These are phyloP conservation scores for Benthosema pterotum DNA, from an alignment of 2,797 vertebrate genomes.

Conservation along the genomic window DNA sequence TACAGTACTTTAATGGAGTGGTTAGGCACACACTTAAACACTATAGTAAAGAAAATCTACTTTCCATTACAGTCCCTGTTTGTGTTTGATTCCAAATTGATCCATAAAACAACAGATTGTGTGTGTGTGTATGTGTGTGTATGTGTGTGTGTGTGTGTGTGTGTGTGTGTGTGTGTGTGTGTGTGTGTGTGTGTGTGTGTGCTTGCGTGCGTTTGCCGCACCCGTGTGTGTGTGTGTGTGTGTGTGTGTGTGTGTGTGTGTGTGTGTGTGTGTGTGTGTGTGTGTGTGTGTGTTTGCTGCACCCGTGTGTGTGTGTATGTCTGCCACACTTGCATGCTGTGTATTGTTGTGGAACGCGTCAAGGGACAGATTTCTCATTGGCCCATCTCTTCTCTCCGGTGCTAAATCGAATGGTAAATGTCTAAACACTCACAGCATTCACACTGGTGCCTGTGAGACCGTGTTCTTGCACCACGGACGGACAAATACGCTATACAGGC, in stretches of 20 bases:
- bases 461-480: neutral
- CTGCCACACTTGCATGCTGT: no score
- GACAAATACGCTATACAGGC: no score
- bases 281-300: no score
- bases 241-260: conserved; percentile 4
- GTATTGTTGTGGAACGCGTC: neutral
- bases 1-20: no score
- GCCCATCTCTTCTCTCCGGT: neutral
- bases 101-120: conserved; percentile 1
- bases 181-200: neutral
- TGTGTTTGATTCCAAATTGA: conserved; percentile 5
- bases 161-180: neutral
- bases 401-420: conserved; percentile 2
- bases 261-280: conserved; percentile 1
- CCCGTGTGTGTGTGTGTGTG: neutral
- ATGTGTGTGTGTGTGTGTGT: neutral
- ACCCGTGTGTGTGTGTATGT: conserved; percentile 1
- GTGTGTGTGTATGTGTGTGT: neutral
- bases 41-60: no score
- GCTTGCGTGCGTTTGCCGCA: neutral
- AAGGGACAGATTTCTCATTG: conserved; percentile 9
- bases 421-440: neutral
- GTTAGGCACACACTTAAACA: no score
- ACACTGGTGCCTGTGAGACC: conserved; percentile 1
- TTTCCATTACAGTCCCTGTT: no score